Evolutionary conservation across 2,888 invertebrate species (phyloP).

Genomic region (Drosophila lutescens): DNA sequence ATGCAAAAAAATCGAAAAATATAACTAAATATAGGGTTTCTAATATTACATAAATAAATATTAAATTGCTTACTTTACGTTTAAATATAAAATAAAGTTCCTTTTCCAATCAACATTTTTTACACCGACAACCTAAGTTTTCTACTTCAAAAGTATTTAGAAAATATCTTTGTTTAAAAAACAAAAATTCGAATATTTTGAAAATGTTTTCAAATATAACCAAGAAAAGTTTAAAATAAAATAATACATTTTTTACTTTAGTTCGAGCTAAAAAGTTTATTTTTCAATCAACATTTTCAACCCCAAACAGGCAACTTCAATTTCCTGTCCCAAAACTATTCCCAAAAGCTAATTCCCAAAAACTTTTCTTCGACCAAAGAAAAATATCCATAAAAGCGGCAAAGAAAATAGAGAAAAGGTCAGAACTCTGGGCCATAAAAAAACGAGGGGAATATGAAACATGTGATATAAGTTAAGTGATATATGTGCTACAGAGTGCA

Average conservation of each 20-base stretch:
- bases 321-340: constrained; percentile 26
- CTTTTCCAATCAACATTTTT: no score
- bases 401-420: constrained; percentile 20
- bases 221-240: no score
- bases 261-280: background rate
- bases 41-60: no score
- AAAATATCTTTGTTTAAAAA: no score
- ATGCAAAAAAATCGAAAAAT: background rate
- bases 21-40: background rate
- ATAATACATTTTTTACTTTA: no score
- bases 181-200: no score
- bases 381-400: constrained; percentile 27
- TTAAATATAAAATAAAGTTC: no score
- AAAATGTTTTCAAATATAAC: no score
- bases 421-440: constrained; percentile 19
- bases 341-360: constrained; percentile 27
- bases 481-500: constrained; percentile 36
- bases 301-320: constrained; percentile 14
- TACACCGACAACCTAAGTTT: no score
- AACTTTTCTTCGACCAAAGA: constrained; percentile 28
- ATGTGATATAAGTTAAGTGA: constrained; percentile 54
- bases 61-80: no score
- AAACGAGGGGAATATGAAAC: constrained; percentile 36
- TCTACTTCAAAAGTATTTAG: no score
- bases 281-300: constrained; percentile 6